Conservation (phyloP, 2,113 vertebrate genomes). For the Nannobrachium achirus region DNA sequence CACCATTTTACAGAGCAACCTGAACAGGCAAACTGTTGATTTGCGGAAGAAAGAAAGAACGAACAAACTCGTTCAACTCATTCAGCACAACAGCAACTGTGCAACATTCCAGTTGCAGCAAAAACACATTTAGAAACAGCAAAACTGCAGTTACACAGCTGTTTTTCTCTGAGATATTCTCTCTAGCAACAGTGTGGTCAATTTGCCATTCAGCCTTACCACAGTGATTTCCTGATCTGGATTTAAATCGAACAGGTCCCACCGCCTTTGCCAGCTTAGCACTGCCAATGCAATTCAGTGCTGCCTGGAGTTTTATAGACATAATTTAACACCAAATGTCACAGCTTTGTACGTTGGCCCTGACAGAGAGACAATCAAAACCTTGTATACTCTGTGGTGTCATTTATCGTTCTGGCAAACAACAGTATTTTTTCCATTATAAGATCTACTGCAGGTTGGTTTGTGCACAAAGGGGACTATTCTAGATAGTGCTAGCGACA, state of each 20-base stretch:
- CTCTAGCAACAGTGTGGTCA: neutral
- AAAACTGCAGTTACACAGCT: too few relatives aligned
- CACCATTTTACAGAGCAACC: too few relatives aligned
- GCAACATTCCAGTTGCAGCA: too few relatives aligned
- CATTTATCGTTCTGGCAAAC: conserved; percentile 48
- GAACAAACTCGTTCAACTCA: too few relatives aligned
- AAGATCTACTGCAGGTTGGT: conserved; percentile 34
- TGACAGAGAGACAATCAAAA: conserved; percentile 65
- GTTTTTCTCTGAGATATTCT: too few relatives aligned
- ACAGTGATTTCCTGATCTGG: conserved; percentile 5
- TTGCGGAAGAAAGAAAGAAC: too few relatives aligned
- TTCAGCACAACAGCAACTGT: too few relatives aligned
- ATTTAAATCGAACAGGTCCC: conserved; percentile 30
- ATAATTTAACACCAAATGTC: conserved; percentile 74
- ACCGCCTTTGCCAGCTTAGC: conserved; percentile 47
- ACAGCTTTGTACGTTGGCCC: conserved; percentile 65
- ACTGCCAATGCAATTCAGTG: conserved; percentile 17
- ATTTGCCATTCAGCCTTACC: conserved; percentile 14
- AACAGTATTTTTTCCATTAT: conserved; percentile 16
- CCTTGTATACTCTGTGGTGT: conserved; percentile 66
- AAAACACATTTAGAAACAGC: too few relatives aligned
- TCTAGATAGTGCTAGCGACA: conserved; percentile 43
- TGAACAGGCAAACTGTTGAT: too few relatives aligned
- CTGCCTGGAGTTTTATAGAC: conserved; percentile 62
- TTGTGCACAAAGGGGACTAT: conserved; percentile 43